A percentile compares a stretch with the other conserved stretches of the same genome.
These are phyloP conservation scores for Myopa tessellatipennis DNA, from an alignment of 2,888 invertebrate genomes.

Conservation along the genomic window DNA sequence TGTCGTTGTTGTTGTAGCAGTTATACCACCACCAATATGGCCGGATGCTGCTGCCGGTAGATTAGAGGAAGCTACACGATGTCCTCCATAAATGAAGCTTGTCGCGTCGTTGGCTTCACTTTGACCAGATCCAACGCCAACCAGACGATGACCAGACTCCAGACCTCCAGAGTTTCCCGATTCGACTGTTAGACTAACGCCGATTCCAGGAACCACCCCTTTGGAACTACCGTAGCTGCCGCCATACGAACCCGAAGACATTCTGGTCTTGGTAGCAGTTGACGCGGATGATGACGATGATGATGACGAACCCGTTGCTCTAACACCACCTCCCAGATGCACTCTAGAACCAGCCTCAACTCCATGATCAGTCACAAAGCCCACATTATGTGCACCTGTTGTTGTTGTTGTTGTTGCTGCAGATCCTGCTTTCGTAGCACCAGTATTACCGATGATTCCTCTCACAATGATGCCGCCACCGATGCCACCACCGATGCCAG, in stretches of 20 bases:
- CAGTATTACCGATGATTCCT: too few relatives aligned
- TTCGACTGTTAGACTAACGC: background rate
- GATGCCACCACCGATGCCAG: background rate
- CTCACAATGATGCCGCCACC: background rate
- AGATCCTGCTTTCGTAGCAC: background rate
- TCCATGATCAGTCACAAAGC: background rate
- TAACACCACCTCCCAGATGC: too few relatives aligned
- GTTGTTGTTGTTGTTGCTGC: background rate
- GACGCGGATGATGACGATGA: too few relatives aligned
- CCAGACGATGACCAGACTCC: background rate
- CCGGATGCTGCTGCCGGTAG: constrained; percentile 3
- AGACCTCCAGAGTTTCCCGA: constrained; percentile 16
- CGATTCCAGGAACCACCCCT: constrained; percentile 26
- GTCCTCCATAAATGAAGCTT: background rate
- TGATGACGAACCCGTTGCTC: too few relatives aligned
- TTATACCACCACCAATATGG: constrained; percentile 7
- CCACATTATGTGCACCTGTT: background rate
- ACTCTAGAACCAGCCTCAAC: too few relatives aligned
- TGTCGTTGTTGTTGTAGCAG: constrained; percentile 8
- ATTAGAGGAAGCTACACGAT: background rate
- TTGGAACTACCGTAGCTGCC: background rate
- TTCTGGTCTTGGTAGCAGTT: too few relatives aligned
- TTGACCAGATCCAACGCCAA: background rate
- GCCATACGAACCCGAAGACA: background rate
- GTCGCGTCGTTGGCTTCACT: background rate